Evolutionary conservation across 2,888 invertebrate genomes (phyloP), one percentile per base, ranked within the genome.

Genomic region (Caenorhabditis becei): DNA sequence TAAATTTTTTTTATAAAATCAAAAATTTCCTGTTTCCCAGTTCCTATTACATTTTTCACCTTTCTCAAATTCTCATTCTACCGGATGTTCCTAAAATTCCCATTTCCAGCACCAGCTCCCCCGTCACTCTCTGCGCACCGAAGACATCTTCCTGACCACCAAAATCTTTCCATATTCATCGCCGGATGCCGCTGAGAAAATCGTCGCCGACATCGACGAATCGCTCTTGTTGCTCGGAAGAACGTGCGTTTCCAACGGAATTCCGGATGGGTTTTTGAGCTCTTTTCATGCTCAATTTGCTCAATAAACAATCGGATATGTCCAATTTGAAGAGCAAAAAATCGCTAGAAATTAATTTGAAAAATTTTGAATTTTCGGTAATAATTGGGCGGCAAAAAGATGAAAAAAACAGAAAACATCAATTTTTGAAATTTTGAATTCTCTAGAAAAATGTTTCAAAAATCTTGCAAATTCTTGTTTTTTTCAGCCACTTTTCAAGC

Each of bases 141-240:
- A 62, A 26, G 75, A 80, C 16, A 16, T 80, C 23, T 80, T 58
- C 54, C n/a, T 80, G 11, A 80, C 71, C 1, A 63, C 80, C 1
- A 80, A 80, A 67, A 11, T 71, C 2, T 77, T 80, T 23, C 80
- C 80, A 10, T 44, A 53, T 18, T 18, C 47, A 10, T n/a, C n/a
- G 1, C 41, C 18, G 11, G 24, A 63, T 24, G 37, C 32, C 2
- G 5, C 2, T 18, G 49, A 63, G 16, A 37, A 49, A 14, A 61
- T 71, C 20, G 35, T 1, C 0, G 18, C 8, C 14, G 71, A 79
- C 7, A 28, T 88, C 14, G 69, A 84, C 11, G 82, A 86, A 37
- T 88, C 88, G 37, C 47, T 88, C 67, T 44, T 65, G 20, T 75
- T 20, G 23, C 51, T 75, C 23, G 61, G 41, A 4, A 66, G 75